Evolutionary conservation across 2,113 vertebrate genomes (phyloP), one percentile per base, ranked within the genome.

Genomic region (Psittacara wagleri): DNA sequence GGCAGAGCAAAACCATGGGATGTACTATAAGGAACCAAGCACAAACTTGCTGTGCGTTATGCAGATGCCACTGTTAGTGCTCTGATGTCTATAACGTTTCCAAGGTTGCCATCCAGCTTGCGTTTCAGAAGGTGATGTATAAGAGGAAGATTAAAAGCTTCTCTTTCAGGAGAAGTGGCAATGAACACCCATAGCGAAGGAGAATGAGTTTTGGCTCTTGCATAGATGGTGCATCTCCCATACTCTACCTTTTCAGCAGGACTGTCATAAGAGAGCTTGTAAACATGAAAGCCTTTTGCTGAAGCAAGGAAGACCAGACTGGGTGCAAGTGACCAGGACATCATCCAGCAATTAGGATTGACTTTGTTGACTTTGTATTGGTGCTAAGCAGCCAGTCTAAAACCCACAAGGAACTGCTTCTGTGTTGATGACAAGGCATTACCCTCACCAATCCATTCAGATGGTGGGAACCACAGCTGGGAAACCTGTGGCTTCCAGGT

Each of bases 291-390:
- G 11, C 6, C 10, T 51, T 83, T 31, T 1, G 5, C 44, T 63
- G 39, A 41, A 92, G 22, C 31, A 31, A 48, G 24, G n/a, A 86
- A 39, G 29, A 9, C 19, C 4, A 0, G 37, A 17, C 44, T 59
- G 20, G n/a, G 51, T 72, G 57, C 5, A 2, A 37, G 19, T 23
- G 25, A 33, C 3, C 6, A 37, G 29, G 22, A 16, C 5, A 52
- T 74, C 59, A 33, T n/a, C 35, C 68, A 57, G 23, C 15, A 20
- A 11, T 9, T 33, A 55, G 54, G 11, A 20, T 13, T 55, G 54
- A 33, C 54, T 55, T 55, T 13, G 15, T 17, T 2, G 2, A 13
- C 44, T 79, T 91, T 63, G 2, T 63, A 35, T 29, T 1, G 0
- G 33, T 57, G 35, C 10, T 39, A 20, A 82, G 24, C 51, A 82